Conservation (phyloP, 2,888 invertebrate genomes). For the Drosophila sordidapex region DNA sequence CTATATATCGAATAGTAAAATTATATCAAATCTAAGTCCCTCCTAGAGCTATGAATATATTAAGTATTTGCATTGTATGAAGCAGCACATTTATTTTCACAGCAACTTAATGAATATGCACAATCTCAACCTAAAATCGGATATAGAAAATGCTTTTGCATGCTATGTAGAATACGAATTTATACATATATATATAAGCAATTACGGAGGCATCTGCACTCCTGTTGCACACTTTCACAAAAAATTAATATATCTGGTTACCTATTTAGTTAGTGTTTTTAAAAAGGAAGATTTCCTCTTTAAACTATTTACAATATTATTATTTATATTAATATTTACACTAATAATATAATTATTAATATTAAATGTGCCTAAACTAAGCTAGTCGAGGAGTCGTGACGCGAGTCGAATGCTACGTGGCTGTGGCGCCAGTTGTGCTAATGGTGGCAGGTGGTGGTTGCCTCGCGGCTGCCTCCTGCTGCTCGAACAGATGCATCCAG, state of each 20-base stretch:
- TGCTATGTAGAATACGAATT: no score
- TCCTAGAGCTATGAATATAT: background rate
- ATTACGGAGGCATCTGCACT: background rate
- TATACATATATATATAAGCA: background rate
- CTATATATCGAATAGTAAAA: background rate
- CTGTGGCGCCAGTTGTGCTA: slow-evolving; percentile 19
- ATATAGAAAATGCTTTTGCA: background rate
- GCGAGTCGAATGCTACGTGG: slow-evolving; percentile 36
- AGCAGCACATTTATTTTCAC: background rate
- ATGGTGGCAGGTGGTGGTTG: slow-evolving; percentile 11
- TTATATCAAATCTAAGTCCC: background rate
- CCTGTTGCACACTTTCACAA: background rate
- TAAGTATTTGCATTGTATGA: background rate
- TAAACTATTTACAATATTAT: background rate
- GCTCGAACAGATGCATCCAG: slow-evolving; percentile 85
- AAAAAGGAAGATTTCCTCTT: background rate
- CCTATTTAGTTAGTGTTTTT: background rate
- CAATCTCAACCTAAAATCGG: background rate
- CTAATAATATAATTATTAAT: slow-evolving; percentile 24
- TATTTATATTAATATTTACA: background rate
- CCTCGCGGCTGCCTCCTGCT: slow-evolving; percentile 56
- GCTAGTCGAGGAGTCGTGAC: background rate
- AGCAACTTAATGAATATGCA: background rate
- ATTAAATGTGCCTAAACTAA: slow-evolving; percentile 24
- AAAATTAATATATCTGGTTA: background rate